These are phyloP conservation scores for Drosophila varians DNA, from an alignment of 1,140 invertebrate species.

Conservation along the genomic window DNA sequence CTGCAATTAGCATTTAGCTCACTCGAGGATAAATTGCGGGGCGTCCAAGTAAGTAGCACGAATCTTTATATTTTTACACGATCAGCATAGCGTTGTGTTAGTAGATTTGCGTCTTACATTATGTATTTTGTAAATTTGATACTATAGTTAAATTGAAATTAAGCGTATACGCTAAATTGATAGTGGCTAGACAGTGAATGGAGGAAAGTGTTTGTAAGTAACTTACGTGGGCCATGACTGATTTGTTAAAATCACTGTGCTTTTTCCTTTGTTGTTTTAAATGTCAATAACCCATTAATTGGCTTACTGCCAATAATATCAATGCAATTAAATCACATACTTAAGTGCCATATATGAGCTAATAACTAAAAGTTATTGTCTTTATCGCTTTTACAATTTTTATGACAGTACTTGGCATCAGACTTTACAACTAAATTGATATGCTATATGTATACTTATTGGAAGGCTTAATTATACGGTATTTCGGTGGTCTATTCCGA, in stretches of 20 bases:
- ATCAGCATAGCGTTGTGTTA: conserved; percentile 11
- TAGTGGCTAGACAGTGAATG: conserved; percentile 4
- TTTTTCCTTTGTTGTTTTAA: not conserved
- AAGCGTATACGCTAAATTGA: conserved; percentile 11
- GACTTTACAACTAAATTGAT: not conserved
- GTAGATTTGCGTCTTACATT: conserved; percentile 1
- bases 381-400: not conserved
- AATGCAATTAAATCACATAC: not conserved
- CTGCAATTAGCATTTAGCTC: conserved; percentile 94
- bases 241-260: no score
- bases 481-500: conserved; percentile 18
- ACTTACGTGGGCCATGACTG: not conserved
- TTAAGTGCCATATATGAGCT: not conserved
- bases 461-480: not conserved
- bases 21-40: conserved; percentile 94
- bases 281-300: not conserved
- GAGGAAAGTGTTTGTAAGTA: not conserved
- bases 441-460: not conserved
- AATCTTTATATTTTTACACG: not conserved
- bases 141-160: conserved; percentile 14
- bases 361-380: not conserved
- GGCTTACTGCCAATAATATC: not conserved
- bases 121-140: not conserved
- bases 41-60: conserved; percentile 87
- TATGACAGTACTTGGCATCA: not conserved